These are phyloP conservation scores for Drosophila acutilabella DNA, from an alignment of 2,888 invertebrate species.

Conservation along the genomic window DNA sequence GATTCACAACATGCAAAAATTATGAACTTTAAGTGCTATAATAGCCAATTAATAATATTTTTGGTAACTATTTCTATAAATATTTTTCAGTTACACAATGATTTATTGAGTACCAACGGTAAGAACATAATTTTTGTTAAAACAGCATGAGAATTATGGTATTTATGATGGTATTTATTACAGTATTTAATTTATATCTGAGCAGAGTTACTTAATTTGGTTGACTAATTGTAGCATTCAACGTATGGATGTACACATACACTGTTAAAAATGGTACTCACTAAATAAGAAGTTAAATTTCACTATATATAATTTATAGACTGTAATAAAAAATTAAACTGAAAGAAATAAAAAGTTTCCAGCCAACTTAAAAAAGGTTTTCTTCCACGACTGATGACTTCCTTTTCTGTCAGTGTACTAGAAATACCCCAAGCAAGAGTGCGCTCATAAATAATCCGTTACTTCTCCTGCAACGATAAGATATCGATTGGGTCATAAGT, in stretches of 20 bases:
- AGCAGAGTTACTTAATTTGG: neutral
- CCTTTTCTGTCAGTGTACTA: neutral
- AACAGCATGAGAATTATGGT: neutral
- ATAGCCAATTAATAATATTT: slow-evolving; percentile 12
- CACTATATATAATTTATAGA: too few species aligned
- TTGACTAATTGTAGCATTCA: too few species aligned
- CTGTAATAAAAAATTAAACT: too few species aligned
- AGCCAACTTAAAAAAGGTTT: too few species aligned
- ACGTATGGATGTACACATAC: too few species aligned
- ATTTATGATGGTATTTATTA: neutral
- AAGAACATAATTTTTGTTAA: neutral
- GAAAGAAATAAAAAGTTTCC: too few species aligned
- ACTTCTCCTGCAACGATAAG: slow-evolving; percentile 37
- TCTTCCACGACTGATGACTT: neutral
- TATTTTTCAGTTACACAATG: neutral
- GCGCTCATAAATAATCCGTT: slow-evolving; percentile 45
- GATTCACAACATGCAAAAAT: neutral
- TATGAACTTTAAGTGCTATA: neutral
- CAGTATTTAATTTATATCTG: neutral
- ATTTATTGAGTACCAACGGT: neutral
- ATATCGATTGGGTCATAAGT: slow-evolving; percentile 39
- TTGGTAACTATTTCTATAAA: neutral
- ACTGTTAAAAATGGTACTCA: too few species aligned
- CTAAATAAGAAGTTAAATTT: too few species aligned
- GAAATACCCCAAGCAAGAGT: slow-evolving; percentile 20